Evolutionary conservation across 2,113 vertebrate species (phyloP).

Genomic region (Atherinomorus stipes): DNA sequence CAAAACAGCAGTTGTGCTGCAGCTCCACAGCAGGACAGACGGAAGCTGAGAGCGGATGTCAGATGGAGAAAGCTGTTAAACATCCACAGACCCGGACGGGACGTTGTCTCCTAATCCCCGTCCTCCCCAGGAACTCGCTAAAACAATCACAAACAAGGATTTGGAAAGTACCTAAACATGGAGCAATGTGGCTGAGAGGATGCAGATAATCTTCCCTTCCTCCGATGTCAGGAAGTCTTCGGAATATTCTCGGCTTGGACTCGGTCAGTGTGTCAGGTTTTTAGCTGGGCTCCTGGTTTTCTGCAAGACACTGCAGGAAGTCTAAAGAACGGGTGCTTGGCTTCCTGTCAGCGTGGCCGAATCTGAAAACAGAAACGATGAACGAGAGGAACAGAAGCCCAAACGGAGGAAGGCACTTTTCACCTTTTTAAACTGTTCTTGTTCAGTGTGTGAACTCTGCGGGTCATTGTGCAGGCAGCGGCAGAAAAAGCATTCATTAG

Average conservation of each 20-base stretch:
- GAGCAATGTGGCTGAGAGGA: constrained; percentile 8
- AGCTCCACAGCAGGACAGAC: constrained; percentile 1
- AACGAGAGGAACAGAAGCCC: neutral
- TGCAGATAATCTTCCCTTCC: constrained; percentile 57
- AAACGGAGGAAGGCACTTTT: constrained; percentile 9
- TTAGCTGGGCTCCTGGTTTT: constrained; percentile 4
- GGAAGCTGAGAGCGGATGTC: constrained; percentile 22
- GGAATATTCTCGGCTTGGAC: constrained; percentile 7
- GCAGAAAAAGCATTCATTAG: neutral
- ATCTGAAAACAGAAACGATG: neutral
- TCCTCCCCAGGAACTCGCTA: neutral
- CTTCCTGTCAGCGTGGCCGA: constrained; percentile 17
- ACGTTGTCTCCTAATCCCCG: constrained; percentile 29
- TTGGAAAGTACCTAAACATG: constrained; percentile 38
- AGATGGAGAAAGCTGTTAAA: constrained; percentile 33
- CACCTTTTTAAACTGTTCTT: constrained; percentile 15
- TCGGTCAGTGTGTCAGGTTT: neutral
- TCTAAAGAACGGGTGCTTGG: neutral
- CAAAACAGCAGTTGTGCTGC: constrained; percentile 3
- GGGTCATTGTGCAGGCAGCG: constrained; percentile 1
- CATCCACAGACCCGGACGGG: constrained; percentile 33
- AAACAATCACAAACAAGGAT: constrained; percentile 38
- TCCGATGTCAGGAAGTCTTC: constrained; percentile 51
- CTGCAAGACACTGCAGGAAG: constrained; percentile 47
- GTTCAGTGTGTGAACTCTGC: neutral